Evolutionary conservation across 1,140 invertebrate species (phyloP), one percentile per base, ranked within the genome.

Genomic region (Trialeurodes vaporariorum): DNA sequence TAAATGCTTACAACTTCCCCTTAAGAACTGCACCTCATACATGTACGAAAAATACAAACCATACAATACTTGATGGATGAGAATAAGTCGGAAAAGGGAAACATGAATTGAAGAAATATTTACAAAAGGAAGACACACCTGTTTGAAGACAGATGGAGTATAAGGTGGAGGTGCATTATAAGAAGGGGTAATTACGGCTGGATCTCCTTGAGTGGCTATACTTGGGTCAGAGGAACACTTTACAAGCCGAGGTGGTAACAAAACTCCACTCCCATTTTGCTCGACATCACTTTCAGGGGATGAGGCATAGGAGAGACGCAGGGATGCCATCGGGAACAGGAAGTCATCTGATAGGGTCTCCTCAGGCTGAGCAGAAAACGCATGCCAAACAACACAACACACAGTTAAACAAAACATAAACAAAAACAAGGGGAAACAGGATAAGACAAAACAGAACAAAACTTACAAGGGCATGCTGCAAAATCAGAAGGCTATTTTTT

Each of bases 281-380:
- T 96, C 93, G 76, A 93, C 83, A 80, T 98, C 94, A 77, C 91
- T 94, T 81, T 97, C 94, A 71, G 93, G 93, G 75, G 93, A 95
- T 74, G 92, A 95, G 70, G 93, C 94, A 82, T 96, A 97, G 75
- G 94, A 96, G 70, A 96, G 83, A 75, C 94, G 88, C 67, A 83
- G 79, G 79, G 91, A 92, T 71, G 93, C 93, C 93, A 97, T 96
- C 74, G 95, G 95, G 84, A 98, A 98, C 75, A 98, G 87, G 86
- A 98, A 95, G 84, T 98, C 94, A 83, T 92, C 90, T 74, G 90
- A 90, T 79, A 92, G 82, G 79, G 89, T 88, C 82, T 92, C 90
- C 80, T 91, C 86, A 75, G 87, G 87, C 87, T 88, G 74, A 77
- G 78, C 77, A 79, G 71, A 73, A 58, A 68, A 69, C 69, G 76